phyloP scores from a whole-genome alignment of 35 echinoderm and acorn worm genomes.

The Acanthaster planci region DNA sequence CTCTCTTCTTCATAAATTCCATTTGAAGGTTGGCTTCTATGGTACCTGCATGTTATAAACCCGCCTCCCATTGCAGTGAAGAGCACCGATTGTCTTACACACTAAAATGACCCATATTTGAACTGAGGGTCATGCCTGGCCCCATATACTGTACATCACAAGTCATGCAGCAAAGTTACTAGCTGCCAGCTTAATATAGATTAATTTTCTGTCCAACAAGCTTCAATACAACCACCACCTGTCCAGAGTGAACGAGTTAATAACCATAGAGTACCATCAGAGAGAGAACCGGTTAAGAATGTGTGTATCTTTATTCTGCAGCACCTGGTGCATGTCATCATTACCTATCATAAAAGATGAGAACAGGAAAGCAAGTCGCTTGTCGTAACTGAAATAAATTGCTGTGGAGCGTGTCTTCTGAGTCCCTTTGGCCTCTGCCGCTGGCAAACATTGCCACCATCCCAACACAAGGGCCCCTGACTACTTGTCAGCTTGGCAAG shows the following conservation, averaged over 20 bases:
- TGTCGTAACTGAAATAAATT: constrained; percentile 20
- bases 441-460: background rate
- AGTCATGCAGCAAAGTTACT: background rate
- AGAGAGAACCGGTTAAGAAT: background rate
- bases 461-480: background rate
- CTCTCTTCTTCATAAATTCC: too few relatives aligned
- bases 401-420: background rate
- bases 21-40: too few relatives aligned
- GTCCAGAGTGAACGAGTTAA: background rate
- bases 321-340: background rate
- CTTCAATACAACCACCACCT: background rate
- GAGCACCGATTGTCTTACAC: too few relatives aligned
- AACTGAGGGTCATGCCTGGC: background rate
- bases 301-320: background rate
- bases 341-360: background rate
- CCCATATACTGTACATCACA: background rate
- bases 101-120: constrained; percentile 1
- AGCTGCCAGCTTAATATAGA: constrained; percentile 22
- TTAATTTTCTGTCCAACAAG: background rate
- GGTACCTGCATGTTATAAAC: too few relatives aligned
- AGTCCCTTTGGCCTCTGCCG: background rate
- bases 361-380: background rate
- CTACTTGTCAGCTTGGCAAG: background rate
- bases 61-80: too few relatives aligned
- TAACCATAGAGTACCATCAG: constrained; percentile 13